Evolutionary conservation across 2,113 vertebrate species (phyloP).

Genomic region (Athene noctua): DNA sequence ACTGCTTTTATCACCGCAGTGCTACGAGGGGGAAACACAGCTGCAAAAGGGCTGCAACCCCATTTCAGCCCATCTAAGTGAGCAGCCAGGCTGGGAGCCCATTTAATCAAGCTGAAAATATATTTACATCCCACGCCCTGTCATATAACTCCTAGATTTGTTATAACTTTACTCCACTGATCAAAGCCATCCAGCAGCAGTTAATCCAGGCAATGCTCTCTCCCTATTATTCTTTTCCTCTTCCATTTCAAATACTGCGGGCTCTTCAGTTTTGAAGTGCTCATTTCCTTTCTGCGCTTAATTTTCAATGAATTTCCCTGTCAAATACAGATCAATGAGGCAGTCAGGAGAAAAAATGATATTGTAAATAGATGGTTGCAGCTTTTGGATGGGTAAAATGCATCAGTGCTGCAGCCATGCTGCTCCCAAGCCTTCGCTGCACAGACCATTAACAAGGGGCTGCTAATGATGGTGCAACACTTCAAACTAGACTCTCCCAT

Average conservation of each 20-base stretch:
- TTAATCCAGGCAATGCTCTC: neutral
- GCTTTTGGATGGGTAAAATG: neutral
- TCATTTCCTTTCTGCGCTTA: neutral
- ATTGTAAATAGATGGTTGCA: neutral
- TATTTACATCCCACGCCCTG: neutral
- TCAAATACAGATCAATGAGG: neutral
- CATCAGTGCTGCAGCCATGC: neutral
- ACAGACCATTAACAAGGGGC: neutral
- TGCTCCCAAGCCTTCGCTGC: neutral
- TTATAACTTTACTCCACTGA: neutral
- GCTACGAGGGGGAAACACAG: constrained; percentile 37
- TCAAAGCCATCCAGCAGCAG: neutral
- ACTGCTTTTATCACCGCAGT: constrained; percentile 73
- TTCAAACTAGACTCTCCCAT: neutral
- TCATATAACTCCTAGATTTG: neutral
- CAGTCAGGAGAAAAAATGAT: constrained; percentile 13
- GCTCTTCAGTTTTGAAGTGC: neutral
- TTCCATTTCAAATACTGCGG: neutral
- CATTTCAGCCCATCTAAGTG: neutral
- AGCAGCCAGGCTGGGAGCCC: neutral
- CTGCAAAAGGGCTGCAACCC: neutral
- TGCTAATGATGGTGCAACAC: neutral
- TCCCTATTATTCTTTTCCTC: constrained; percentile 5
- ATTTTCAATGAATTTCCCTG: constrained; percentile 32
- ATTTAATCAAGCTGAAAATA: neutral